Conservation (phyloP, 2,113 vertebrate species). For the Pycnonotus jocosus region DNA sequence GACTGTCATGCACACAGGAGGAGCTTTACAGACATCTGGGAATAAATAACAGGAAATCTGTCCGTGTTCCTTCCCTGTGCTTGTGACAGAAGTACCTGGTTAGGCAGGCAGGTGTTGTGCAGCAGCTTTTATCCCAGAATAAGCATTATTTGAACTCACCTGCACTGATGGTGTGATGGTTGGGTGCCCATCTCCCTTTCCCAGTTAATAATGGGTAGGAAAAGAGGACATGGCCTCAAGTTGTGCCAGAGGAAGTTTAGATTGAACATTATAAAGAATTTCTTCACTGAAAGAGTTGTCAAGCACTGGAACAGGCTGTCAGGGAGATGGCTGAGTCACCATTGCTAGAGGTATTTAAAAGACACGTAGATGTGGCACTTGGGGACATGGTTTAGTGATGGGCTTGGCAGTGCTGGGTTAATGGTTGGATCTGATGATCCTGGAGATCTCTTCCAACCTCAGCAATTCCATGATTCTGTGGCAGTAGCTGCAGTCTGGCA, state of each 20-base stretch:
- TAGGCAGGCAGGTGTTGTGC: background rate
- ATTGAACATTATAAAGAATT: background rate
- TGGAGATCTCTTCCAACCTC: background rate
- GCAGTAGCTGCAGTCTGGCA: background rate
- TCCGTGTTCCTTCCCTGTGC: background rate
- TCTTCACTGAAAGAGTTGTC: background rate
- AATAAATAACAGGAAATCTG: background rate
- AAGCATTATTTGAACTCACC: background rate
- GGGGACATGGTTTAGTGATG: background rate
- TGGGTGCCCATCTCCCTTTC: background rate
- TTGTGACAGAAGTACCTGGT: background rate
- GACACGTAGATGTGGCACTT: background rate
- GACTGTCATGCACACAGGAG: rapidly evolving
- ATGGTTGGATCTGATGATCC: background rate
- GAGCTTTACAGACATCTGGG: background rate
- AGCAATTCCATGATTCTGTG: background rate
- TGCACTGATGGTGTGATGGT: background rate
- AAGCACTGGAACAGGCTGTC: background rate
- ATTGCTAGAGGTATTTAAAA: background rate
- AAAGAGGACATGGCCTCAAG: background rate
- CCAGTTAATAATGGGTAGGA: background rate
- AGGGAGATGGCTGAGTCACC: background rate
- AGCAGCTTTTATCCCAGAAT: background rate
- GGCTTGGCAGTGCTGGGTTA: background rate
- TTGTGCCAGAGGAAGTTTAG: background rate